Evolutionary conservation across 2,888 invertebrate genomes (phyloP).

Genomic region (Atethmia centrago): DNA sequence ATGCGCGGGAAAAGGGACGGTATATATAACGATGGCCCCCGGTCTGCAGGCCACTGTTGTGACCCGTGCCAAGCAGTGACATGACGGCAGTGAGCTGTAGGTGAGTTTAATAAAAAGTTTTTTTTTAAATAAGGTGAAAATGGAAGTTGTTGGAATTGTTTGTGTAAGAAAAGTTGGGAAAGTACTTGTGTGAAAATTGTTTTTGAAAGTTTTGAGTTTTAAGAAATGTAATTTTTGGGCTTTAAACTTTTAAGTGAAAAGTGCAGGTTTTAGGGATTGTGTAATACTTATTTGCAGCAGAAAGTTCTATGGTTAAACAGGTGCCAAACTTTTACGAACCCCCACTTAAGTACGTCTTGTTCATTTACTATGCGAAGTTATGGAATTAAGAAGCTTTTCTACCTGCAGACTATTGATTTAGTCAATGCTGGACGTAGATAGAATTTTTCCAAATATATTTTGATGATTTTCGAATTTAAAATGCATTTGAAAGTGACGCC

Average conservation of each 20-base stretch:
- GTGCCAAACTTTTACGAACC: too few species aligned
- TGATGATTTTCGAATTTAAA: too few species aligned
- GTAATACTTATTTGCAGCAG: background rate
- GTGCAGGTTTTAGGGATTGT: background rate
- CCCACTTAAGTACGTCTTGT: too few species aligned
- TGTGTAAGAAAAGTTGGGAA: background rate
- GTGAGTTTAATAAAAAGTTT: constrained; percentile 47
- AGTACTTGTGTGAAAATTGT: background rate
- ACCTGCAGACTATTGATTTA: too few species aligned
- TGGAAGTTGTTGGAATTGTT: background rate
- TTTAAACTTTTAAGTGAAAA: background rate
- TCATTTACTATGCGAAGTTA: background rate
- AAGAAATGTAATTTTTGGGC: background rate
- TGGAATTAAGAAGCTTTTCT: background rate
- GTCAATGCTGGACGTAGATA: background rate
- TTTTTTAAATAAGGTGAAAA: background rate
- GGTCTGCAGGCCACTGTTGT: constrained; percentile 46
- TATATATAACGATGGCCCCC: constrained; percentile 62
- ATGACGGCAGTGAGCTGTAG: constrained; percentile 62
- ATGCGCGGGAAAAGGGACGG: constrained; percentile 45
- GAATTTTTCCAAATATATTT: background rate
- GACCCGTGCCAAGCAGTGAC: constrained; percentile 40
- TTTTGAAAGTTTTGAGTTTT: background rate
- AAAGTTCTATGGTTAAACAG: background rate
- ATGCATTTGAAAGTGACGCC: too few species aligned